Evolutionary conservation across 2,797 vertebrate genomes (phyloP), one percentile per base, ranked within the genome.

Genomic region (Lates japonicus): DNA sequence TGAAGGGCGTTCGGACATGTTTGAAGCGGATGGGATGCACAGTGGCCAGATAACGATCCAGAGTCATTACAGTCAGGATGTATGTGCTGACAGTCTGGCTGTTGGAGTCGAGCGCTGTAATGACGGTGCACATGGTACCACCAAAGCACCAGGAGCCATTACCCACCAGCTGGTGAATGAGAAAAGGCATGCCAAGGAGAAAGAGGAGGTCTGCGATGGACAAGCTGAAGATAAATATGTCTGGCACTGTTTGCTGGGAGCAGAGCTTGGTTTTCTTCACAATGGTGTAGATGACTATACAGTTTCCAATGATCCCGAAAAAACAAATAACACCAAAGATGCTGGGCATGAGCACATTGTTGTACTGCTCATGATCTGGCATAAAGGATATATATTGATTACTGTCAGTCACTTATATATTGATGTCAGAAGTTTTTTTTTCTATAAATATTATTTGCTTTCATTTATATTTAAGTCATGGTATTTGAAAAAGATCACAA

Each of bases 21-120:
- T 95, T 94, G 49, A 95, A 96, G 69, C 94, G 94, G 51, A 96
- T 94, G 13, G 96, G 96, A 22, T 96, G 87, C 33, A 96, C 96
- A 0, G 95, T 96, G 0, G 96, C 95, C 78, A 97, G 85, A 86
- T 96, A 97, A 1, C 95, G 94, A 66, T 97, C 96, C 57, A 96
- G 80, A 0, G 95, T 95, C 96, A 96, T 96, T 7, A 93, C 95
- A 0, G 95, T 96, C 55, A 96, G 93, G 89, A 97, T 96, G 85
- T 96, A 96, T 0, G 95, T 96, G 85, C 96, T 96, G 60, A 96
- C 96, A 10, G 94, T 95, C 89, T 96, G 96, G 87, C 95, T 96
- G 94, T 95, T 95, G 19, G 95, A 96, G 70, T 96, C 96, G 6
- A 96, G 86, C 0, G 95, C 94, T 0, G 96, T 96, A 89, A 97